Evolutionary conservation across 1,140 invertebrate species (phyloP), one percentile per base, ranked within the genome.

Genomic region (Drosophila navojoa): DNA sequence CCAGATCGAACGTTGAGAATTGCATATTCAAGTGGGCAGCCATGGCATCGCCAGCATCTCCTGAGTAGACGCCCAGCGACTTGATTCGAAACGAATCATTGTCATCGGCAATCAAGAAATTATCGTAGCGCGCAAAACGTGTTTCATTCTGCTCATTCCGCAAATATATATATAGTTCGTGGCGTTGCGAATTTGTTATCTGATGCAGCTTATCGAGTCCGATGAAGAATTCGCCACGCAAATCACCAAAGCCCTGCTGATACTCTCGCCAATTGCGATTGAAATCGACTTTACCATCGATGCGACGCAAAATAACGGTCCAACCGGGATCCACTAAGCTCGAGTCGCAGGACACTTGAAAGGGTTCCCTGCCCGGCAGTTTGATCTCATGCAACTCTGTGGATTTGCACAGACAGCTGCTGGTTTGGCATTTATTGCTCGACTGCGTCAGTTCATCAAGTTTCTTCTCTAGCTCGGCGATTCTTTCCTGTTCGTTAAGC

Each of bases 1-100:
- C 96, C 13, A 92, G 78, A 72, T 96, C 96, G 10, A 92, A 92
- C 0, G 95, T 96, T 19, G 95, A 95, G 91, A 96, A 96, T 80
- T 94, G 94, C 86, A 94, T 94, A 0, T 94, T 94, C 52, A 95
- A 94, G 77, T 96, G 95, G 42, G 95, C 94, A 13, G 92, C 91
- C 53, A 96, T 82, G 0, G 95, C 95, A 90, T 96, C 94, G 9
- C 93, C 94, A 63, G 94, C 94, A 77, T 94, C 94, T 11, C 95
- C 95, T 25, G 92, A 93, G 80, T 95, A 96, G 38, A 93, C 92
- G 5, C 94, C 94, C 1, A 96, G 90, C 0, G 94, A 92, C 68
- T 93, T 93, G 15, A 96, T 93, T 25, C 93, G 91, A 79, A 94
- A 96, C 1, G 93, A 93, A 69, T 95, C 94, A n/a, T 92, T 79